These are phyloP conservation scores for Diorhabda elongata DNA, from an alignment of 1,140 invertebrate genomes.

Conservation along the genomic window DNA sequence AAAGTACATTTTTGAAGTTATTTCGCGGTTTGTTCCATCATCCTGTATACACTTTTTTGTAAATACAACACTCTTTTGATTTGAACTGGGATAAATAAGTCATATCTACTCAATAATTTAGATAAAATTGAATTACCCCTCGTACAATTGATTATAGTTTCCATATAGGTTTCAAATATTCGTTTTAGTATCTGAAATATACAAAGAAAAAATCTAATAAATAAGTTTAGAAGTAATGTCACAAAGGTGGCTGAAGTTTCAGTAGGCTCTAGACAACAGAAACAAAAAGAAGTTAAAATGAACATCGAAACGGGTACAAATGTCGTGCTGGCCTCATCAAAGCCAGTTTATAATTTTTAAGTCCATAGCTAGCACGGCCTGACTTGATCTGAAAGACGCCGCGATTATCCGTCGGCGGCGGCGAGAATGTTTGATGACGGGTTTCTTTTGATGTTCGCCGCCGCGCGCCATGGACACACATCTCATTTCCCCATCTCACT, in stretches of 20 bases:
- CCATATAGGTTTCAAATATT: too few relatives aligned
- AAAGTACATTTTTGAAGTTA: too few relatives aligned
- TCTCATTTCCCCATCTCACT: slow-evolving; percentile 6
- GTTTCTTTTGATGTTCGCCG: slow-evolving; percentile 21
- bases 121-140: too few relatives aligned
- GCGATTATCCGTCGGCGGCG: slow-evolving; percentile 14
- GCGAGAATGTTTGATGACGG: slow-evolving; percentile 19
- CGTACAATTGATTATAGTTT: too few relatives aligned
- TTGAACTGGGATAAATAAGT: too few relatives aligned
- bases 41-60: too few relatives aligned
- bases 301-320: slow-evolving; percentile 19
- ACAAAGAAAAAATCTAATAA: slow-evolving; percentile 13
- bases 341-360: slow-evolving; percentile 31
- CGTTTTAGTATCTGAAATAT: too few relatives aligned
- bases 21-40: too few relatives aligned
- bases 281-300: not conserved
- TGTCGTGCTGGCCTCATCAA: slow-evolving; percentile 27
- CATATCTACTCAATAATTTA: too few relatives aligned
- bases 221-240: slow-evolving; percentile 17
- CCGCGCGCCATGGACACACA: slow-evolving; percentile 8
- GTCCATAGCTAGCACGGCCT: slow-evolving; percentile 15
- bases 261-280: not conserved
- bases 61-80: too few relatives aligned
- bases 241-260: slow-evolving; percentile 16
- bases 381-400: slow-evolving; percentile 11